Percentiles rank a stretch among this genome's conserved stretches.
phyloP scores from a whole-genome alignment of 2,888 invertebrate genomes.

The Tolmerus cingulatus region DNA sequence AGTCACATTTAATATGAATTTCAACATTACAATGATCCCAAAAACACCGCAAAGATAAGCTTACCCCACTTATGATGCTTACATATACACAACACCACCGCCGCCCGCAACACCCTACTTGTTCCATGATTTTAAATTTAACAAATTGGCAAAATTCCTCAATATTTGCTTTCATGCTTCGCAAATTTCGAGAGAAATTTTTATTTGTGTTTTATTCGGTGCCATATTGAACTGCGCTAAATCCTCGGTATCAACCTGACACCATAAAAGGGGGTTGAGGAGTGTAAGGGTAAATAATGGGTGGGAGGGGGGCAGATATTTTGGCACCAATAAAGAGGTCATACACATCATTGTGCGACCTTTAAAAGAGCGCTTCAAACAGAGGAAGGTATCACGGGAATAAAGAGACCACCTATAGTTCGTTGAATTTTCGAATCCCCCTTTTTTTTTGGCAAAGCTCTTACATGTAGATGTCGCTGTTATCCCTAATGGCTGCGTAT shows the following conservation, averaged over 20 bases:
- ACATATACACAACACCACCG: background rate
- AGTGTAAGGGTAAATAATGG: background rate
- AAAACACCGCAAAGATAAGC: background rate
- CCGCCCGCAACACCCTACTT: background rate
- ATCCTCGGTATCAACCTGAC: background rate
- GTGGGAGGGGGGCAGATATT: background rate
- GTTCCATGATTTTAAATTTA: background rate
- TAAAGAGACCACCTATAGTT: background rate
- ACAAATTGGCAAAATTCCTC: slow-evolving; percentile 20
- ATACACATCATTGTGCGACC: background rate
- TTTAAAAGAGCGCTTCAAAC: background rate
- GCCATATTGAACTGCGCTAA: slow-evolving; percentile 5
- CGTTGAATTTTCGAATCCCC: background rate
- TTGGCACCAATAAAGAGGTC: background rate
- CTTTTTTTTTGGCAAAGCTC: background rate
- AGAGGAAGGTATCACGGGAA: background rate
- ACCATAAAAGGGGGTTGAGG: background rate
- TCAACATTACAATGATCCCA: background rate
- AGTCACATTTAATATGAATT: background rate
- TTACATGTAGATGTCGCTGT: background rate
- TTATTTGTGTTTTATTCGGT: background rate
- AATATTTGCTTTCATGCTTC: background rate
- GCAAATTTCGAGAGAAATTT: background rate
- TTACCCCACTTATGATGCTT: background rate
- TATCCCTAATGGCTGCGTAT: slow-evolving; percentile 5